These are phyloP conservation scores for Amphiduros pacificus DNA, from an alignment of 2,888 invertebrate genomes.

Conservation along the genomic window DNA sequence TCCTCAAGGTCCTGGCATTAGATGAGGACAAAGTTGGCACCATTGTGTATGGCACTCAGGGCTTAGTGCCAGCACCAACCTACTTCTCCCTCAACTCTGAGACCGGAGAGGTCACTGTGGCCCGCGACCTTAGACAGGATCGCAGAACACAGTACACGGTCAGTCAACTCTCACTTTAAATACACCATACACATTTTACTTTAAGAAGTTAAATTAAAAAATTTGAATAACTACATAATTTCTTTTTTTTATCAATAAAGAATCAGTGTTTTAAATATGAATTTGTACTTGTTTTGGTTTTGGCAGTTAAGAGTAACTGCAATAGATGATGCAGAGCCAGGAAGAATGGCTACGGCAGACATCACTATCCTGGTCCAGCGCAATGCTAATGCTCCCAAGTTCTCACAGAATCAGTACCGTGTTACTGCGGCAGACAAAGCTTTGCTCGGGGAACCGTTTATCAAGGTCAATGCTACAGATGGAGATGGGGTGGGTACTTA, in stretches of 20 bases:
- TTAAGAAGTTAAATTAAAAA: not conserved
- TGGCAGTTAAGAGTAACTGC: slow-evolving; percentile 35
- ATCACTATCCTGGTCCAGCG: slow-evolving; percentile 45
- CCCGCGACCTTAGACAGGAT: slow-evolving; percentile 35
- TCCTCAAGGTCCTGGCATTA: slow-evolving; percentile 22
- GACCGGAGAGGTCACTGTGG: slow-evolving; percentile 38
- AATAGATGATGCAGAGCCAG: slow-evolving; percentile 39
- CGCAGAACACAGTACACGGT: slow-evolving; percentile 37
- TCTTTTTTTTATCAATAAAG: too few species aligned
- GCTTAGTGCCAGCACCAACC: slow-evolving; percentile 29
- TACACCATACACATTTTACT: not conserved
- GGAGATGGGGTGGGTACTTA: slow-evolving; percentile 38
- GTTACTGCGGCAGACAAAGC: slow-evolving; percentile 32
- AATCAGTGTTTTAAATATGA: not conserved
- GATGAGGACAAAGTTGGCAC: slow-evolving; percentile 26
- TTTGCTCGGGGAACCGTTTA: slow-evolving; percentile 35
- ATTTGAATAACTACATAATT: not conserved
- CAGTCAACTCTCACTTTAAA: slow-evolving; percentile 11
- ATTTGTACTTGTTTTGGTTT: slow-evolving; percentile 1
- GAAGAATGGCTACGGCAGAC: slow-evolving; percentile 38
- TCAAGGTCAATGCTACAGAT: slow-evolving; percentile 44
- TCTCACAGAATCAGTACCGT: slow-evolving; percentile 31
- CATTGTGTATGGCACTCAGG: slow-evolving; percentile 28
- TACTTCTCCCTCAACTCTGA: slow-evolving; percentile 40
- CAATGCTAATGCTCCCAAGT: slow-evolving; percentile 44